phyloP scores from a whole-genome alignment of 2,113 vertebrate genomes.

The Eclectus roratus region DNA sequence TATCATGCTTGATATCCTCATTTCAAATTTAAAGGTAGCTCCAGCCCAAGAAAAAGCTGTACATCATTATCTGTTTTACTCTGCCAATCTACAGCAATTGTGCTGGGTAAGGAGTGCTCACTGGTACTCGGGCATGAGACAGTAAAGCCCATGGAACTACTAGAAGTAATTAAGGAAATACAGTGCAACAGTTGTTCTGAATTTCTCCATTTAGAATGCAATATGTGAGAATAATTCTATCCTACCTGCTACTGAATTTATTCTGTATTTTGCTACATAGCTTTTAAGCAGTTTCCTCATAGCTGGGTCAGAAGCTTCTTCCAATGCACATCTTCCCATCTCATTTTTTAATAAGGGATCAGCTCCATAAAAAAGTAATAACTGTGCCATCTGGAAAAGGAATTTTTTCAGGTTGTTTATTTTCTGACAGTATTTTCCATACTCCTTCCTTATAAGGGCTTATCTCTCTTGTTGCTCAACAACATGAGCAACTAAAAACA shows the following conservation, averaged over 20 bases:
- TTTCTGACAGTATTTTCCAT: neutral
- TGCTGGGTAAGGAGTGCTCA: neutral
- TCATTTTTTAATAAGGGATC: conserved; percentile 67
- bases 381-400: conserved; percentile 65
- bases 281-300: conserved; percentile 66
- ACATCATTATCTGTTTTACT: neutral
- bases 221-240: neutral
- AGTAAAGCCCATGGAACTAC: neutral
- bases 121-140: neutral
- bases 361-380: conserved; percentile 73
- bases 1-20: neutral
- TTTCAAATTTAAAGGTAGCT: neutral
- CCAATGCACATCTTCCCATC: conserved; percentile 64
- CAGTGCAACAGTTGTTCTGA: neutral
- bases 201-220: neutral
- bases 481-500: neutral
- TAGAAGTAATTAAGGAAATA: neutral
- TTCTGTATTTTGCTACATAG: neutral
- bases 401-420: neutral
- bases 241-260: conserved; percentile 52
- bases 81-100: neutral
- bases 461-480: neutral
- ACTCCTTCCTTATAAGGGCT: neutral
- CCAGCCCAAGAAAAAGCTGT: neutral
- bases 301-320: conserved; percentile 45